Evolutionary conservation across 2,797 vertebrate species (phyloP).

Genomic region (Selene dorsalis): DNA sequence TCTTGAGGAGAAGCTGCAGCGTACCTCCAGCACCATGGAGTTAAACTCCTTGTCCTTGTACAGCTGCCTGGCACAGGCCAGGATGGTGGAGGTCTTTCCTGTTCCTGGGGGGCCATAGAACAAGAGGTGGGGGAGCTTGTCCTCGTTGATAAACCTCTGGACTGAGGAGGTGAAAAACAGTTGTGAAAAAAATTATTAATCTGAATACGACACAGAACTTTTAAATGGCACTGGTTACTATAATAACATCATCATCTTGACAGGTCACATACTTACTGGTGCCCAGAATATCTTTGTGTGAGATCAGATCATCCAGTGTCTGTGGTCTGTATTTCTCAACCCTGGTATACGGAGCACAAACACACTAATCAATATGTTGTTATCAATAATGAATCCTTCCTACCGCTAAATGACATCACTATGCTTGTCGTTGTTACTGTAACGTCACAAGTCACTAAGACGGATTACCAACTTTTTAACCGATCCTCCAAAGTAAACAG

Average conservation of each 20-base stretch:
- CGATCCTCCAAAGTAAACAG: no score
- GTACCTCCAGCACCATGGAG: conserved; percentile 97
- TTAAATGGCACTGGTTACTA: background rate
- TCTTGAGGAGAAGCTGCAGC: background rate
- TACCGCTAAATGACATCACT: background rate
- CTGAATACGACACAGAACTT: background rate
- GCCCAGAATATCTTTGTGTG: conserved; percentile 93
- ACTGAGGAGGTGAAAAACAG: conserved; percentile 77
- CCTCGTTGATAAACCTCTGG: conserved; percentile 94
- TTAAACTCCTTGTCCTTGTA: conserved; percentile 93
- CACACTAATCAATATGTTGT: background rate
- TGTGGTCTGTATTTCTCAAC: conserved; percentile 98
- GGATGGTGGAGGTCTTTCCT: conserved; percentile 96
- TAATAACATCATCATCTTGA: background rate
- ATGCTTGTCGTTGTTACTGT: background rate
- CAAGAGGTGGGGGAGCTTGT: conserved; percentile 92
- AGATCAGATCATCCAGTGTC: conserved; percentile 92
- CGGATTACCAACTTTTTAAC: no score
- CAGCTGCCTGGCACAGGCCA: conserved; percentile 93
- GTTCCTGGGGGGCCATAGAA: conserved; percentile 98
- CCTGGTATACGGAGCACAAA: conserved; percentile 78
- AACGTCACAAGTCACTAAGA: no score
- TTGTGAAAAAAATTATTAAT: background rate
- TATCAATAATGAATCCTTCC: background rate
- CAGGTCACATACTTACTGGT: conserved; percentile 87